Percentiles rank a stretch among this genome's conserved stretches.
Evolutionary conservation across 1,140 invertebrate species (phyloP).

Genomic region (Sweltsa coloradensis): DNA sequence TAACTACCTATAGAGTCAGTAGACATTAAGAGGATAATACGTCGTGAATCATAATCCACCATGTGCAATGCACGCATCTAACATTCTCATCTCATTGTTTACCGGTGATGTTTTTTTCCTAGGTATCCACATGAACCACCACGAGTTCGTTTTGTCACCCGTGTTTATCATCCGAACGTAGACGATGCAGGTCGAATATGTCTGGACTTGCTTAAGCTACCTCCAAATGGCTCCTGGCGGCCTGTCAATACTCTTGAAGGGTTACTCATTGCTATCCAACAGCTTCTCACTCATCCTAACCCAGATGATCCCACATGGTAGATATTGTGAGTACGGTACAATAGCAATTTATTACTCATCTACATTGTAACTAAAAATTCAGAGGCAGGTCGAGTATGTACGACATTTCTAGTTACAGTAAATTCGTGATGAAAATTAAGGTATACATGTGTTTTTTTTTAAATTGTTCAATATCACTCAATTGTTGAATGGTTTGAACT

Average conservation of each 20-base stretch:
- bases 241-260: conserved; percentile 61
- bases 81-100: too few species aligned
- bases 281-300: conserved; percentile 63
- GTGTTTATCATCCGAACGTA: conserved; percentile 84
- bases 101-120: conserved; percentile 13
- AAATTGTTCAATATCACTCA: too few species aligned
- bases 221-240: conserved; percentile 64
- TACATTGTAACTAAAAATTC: background rate
- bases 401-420: too few species aligned
- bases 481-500: too few species aligned
- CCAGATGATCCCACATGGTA: conserved; percentile 73
- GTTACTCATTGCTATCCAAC: conserved; percentile 57
- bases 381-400: too few species aligned
- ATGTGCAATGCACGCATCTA: too few species aligned
- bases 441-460: too few species aligned
- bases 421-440: too few species aligned
- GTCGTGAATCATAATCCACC: too few species aligned
- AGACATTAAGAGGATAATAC: too few species aligned
- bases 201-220: conserved; percentile 71
- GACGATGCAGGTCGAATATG: conserved; percentile 74
- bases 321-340: conserved; percentile 46
- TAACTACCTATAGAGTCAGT: too few species aligned
- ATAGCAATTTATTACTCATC: background rate
- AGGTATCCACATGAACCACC: conserved; percentile 78
- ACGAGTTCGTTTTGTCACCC: conserved; percentile 60